Evolutionary conservation across 2,888 invertebrate species (phyloP).

Genomic region (Rhogogaster chlorosoma): DNA sequence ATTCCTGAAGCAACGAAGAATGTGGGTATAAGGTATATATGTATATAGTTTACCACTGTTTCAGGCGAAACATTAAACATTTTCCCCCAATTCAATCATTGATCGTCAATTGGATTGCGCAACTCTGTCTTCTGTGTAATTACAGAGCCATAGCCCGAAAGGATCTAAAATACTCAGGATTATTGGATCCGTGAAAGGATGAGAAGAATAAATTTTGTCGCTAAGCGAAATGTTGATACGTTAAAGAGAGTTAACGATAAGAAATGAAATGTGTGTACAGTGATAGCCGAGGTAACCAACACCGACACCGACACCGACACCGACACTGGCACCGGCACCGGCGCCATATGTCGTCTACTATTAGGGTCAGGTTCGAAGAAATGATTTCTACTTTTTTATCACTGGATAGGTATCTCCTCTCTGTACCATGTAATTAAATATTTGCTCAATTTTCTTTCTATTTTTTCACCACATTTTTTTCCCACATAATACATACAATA

Average conservation of each 20-base stretch:
- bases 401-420: slow-evolving; percentile 14
- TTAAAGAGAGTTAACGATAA: slow-evolving; percentile 37
- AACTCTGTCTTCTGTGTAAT: no score
- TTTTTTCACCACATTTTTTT: not conserved
- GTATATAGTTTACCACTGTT: not conserved
- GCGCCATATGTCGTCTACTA: slow-evolving; percentile 31
- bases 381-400: slow-evolving; percentile 49
- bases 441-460: slow-evolving; percentile 38
- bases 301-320: not conserved
- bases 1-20: not conserved
- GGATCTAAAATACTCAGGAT: not conserved
- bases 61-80: no score
- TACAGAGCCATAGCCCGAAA: not conserved
- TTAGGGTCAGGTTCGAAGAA: slow-evolving; percentile 53
- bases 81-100: no score
- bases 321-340: not conserved
- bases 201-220: not conserved
- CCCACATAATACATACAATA: not conserved
- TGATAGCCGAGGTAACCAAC: slow-evolving; percentile 26
- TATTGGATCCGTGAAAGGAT: not conserved
- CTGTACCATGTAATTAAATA: slow-evolving; percentile 39
- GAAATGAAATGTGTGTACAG: slow-evolving; percentile 44
- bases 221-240: slow-evolving; percentile 30
- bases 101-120: no score
- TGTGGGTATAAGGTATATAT: no score